A percentile compares a stretch with the other conserved stretches of the same genome.
These are phyloP conservation scores for Penaeus chinensis DNA, from an alignment of 1,140 invertebrate species.

Conservation along the genomic window DNA sequence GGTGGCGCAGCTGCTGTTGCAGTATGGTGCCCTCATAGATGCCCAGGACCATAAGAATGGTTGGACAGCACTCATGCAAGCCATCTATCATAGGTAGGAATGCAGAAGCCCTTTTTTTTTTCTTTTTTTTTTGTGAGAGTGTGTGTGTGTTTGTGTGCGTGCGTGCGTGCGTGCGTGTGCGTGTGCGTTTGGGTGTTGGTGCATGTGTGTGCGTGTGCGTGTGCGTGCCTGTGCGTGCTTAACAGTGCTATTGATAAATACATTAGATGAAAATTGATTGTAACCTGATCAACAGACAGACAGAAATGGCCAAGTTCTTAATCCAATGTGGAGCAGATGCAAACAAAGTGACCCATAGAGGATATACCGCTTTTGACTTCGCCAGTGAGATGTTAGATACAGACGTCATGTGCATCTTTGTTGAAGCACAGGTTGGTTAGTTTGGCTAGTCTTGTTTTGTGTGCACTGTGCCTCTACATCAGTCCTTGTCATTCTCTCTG, in stretches of 20 bases:
- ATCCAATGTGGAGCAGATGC: slow-evolving; percentile 69
- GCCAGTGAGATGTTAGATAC: slow-evolving; percentile 66
- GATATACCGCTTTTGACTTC: slow-evolving; percentile 70
- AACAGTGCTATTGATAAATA: too few species aligned
- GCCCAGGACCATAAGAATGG: slow-evolving; percentile 68
- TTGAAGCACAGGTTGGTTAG: slow-evolving; percentile 41
- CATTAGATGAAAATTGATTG: neutral
- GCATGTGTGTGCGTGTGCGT: too few species aligned
- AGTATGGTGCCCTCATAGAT: slow-evolving; percentile 67
- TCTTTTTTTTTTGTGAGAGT: neutral
- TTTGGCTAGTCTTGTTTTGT: neutral
- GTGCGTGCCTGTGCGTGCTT: too few species aligned
- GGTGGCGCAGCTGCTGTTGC: slow-evolving; percentile 66
- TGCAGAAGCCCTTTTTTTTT: neutral
- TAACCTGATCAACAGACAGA: slow-evolving; percentile 66
- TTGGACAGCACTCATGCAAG: slow-evolving; percentile 71
- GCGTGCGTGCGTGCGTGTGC: too few species aligned
- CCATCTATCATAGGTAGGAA: slow-evolving; percentile 69
- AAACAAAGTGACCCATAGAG: slow-evolving; percentile 68
- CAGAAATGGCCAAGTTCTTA: slow-evolving; percentile 68
- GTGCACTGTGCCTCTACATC: too few species aligned
- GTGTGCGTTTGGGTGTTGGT: too few species aligned
- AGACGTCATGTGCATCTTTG: slow-evolving; percentile 53
- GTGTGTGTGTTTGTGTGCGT: too few species aligned
- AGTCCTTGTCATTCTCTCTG: too few species aligned